Evolutionary conservation across 2,113 vertebrate genomes (phyloP).

Genomic region (Gallinago undulata): DNA sequence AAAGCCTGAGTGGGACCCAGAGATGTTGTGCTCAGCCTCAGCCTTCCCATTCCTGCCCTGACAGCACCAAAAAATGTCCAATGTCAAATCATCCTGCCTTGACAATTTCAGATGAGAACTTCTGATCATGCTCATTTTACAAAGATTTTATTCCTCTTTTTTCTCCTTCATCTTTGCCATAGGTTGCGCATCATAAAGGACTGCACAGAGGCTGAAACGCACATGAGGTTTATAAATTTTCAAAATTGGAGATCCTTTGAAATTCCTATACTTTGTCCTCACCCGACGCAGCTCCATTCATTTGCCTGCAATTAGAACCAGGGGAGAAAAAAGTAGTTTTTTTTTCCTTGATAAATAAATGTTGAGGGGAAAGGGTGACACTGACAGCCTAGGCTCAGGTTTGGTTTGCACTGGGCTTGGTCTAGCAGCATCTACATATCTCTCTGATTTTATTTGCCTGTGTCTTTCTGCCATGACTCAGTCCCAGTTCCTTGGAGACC

Average conservation of each 20-base stretch:
- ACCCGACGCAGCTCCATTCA: not conserved
- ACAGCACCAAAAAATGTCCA: not conserved
- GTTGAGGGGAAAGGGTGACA: fast-evolving
- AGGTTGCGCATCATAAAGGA: too few relatives aligned
- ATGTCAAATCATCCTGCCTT: not conserved
- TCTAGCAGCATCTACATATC: not conserved
- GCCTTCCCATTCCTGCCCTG: not conserved
- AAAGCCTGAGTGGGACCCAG: not conserved
- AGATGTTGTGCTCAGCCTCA: fast-evolving
- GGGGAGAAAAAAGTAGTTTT: not conserved
- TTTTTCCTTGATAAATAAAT: not conserved
- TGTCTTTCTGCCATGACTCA: not conserved
- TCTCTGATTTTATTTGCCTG: not conserved
- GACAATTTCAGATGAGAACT: not conserved
- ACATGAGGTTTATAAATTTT: not conserved
- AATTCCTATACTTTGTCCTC: not conserved
- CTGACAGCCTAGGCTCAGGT: not conserved
- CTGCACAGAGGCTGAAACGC: not conserved
- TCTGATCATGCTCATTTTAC: not conserved
- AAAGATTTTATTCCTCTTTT: not conserved
- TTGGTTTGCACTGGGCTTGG: not conserved
- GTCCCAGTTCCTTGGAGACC: not conserved
- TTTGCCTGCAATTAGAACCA: not conserved
- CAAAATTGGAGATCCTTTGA: not conserved
- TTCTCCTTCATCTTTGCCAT: not conserved